Evolutionary conservation across 2,888 invertebrate species (phyloP), one percentile per base, ranked within the genome.

Genomic region (Lycophotia porphyrea): DNA sequence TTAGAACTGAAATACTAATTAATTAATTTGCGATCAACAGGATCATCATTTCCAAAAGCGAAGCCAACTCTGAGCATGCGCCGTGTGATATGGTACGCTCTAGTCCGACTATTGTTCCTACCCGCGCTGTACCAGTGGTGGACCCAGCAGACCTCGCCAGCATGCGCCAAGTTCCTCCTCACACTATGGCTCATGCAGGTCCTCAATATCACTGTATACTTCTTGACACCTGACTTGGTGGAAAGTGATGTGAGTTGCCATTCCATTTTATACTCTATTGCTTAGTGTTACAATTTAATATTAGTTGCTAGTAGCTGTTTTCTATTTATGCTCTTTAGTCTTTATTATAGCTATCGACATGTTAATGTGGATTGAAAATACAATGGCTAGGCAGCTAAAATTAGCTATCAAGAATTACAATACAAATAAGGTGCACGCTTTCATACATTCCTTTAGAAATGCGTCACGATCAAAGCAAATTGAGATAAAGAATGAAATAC

Each of bases 21-120:
- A 36, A 39, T 58, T 47, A 36, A 13, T 82, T 18, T 83, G 1
- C 5, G n/a, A 42, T 76, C n/a, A 34, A 36, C 89, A 99, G 99
- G 99, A 66, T 99, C 99, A 60, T 98, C 99, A 78, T 99, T 99
- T 95, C 98, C 99, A 24, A 99, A 99, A 97, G 98, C 99, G 27
- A 99, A 99, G 94, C 99, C 99, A 3, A 99, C 99, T 90, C 98
- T 99, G 95, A 98, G 99, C 82, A 97, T 99, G 93, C 97, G 98
- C 64, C 98, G 98, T 61, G 98, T 99, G 80, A 97, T 98, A 80
- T 97, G 98, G 93, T 97, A 98, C 91, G 99, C 99, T 11, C 96
- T 99, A 71, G 96, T 98, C 80, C 97, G 99, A 71, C 97, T 98
- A 67, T 91, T 99, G 73, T 97, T 99, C 91, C 96, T 99, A 75